A percentile compares a stretch with the other conserved stretches of the same genome.
phyloP scores from a whole-genome alignment of 2,797 vertebrate genomes.

The Poeciliopsis presidionis region DNA sequence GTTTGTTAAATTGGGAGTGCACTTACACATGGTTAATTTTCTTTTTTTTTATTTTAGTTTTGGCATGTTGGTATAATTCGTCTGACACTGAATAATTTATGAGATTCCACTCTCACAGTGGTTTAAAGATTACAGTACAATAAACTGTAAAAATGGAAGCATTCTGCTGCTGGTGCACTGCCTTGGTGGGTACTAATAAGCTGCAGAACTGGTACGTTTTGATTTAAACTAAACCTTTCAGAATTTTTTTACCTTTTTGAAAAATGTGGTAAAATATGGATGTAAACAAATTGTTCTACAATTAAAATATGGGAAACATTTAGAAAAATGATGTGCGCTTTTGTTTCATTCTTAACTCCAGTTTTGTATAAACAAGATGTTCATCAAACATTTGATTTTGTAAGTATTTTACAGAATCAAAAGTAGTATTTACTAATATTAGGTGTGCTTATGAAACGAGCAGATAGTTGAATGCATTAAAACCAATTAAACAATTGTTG shows the following conservation, averaged over 20 bases:
- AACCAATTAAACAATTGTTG: neutral
- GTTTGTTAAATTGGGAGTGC: neutral
- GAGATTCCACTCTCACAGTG: neutral
- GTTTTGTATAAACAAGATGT: neutral
- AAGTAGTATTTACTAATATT: neutral
- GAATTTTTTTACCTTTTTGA: neutral
- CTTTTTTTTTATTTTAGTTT: neutral
- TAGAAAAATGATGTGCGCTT: neutral
- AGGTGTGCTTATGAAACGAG: neutral
- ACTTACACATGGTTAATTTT: neutral
- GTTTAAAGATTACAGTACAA: neutral
- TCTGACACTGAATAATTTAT: neutral
- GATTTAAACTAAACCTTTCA: neutral
- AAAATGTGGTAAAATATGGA: neutral
- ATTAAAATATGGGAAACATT: neutral
- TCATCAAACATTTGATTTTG: neutral
- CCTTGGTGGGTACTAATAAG: neutral
- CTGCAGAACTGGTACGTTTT: neutral
- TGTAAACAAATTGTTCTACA: neutral
- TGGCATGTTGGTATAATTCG: neutral
- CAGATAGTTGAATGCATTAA: neutral
- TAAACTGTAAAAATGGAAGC: neutral
- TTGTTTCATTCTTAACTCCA: neutral
- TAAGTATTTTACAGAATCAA: neutral
- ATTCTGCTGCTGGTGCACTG: neutral